Evolutionary conservation across 2,888 invertebrate species (phyloP).

Genomic region (Cosmia trapezina): DNA sequence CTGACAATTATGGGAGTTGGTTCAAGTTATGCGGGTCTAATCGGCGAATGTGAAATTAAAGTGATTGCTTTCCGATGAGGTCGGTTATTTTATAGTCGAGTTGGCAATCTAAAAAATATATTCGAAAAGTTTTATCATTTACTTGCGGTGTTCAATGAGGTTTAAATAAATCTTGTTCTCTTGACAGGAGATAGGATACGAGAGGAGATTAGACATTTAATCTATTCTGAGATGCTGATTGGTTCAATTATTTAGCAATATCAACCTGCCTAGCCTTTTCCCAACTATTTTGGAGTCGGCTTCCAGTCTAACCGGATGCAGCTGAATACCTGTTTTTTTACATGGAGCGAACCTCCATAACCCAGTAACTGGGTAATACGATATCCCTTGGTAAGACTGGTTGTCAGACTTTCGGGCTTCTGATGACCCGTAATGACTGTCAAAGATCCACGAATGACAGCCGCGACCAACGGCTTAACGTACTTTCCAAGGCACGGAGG

Average conservation of each 20-base stretch:
- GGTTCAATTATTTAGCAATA: background rate
- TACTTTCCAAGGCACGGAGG: no score
- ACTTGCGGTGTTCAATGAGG: slow-evolving; percentile 21
- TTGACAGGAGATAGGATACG: background rate
- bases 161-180: slow-evolving; percentile 9
- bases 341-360: no score
- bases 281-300: no score
- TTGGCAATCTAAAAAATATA: slow-evolving; percentile 49
- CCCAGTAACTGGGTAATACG: no score
- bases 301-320: no score
- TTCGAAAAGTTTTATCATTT: slow-evolving; percentile 43
- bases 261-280: no score
- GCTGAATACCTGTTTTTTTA: no score
- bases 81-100: slow-evolving; percentile 37
- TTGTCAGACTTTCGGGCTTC: no score
- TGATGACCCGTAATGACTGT: no score
- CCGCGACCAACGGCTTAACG: no score
- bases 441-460: no score
- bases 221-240: background rate
- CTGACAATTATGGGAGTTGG: slow-evolving; percentile 58
- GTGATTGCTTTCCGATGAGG: slow-evolving; percentile 61
- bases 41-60: slow-evolving; percentile 58
- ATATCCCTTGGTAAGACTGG: no score
- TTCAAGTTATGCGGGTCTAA: slow-evolving; percentile 54
- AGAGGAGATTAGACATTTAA: background rate